Evolutionary conservation across 2,888 invertebrate genomes (phyloP).

Genomic region (Drosophila multiciliata): DNA sequence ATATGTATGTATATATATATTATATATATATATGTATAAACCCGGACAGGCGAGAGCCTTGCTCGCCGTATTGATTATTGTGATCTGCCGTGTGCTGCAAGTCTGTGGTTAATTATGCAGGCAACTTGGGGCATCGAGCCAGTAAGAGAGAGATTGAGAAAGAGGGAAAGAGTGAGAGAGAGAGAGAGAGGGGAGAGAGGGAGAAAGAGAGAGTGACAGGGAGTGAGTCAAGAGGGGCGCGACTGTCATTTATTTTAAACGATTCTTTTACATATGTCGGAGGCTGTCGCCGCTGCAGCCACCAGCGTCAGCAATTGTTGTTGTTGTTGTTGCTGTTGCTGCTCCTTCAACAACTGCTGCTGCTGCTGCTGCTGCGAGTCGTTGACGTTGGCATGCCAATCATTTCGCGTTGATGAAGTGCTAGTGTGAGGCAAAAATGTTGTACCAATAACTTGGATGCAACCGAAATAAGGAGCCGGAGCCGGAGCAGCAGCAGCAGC

Average conservation of each 20-base stretch:
- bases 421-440: conserved; percentile 81
- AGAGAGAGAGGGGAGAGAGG: background rate
- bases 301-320: conserved; percentile 29
- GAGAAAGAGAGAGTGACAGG: background rate
- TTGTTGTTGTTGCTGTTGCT: conserved; percentile 2
- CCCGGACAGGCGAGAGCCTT: conserved; percentile 36
- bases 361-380: conserved; percentile 25
- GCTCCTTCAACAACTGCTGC: background rate
- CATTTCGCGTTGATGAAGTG: conserved; percentile 81
- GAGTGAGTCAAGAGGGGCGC: conserved; percentile 40
- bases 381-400: conserved; percentile 75
- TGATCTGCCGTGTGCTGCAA: conserved; percentile 75
- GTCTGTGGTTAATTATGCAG: conserved; percentile 75
- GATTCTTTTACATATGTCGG: conserved; percentile 80
- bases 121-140: conserved; percentile 17
- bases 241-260: conserved; percentile 81
- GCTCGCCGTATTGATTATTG: conserved; percentile 76
- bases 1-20: conserved; percentile 1
- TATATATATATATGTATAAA: conserved; percentile 6
- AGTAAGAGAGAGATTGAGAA: background rate
- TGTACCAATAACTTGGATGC: conserved; percentile 65
- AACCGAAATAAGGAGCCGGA: conserved; percentile 18
- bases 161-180: background rate
- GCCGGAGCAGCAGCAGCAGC: background rate
- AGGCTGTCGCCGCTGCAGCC: conserved; percentile 72